These are phyloP conservation scores for Strongylocentrotus purpuratus DNA, from an alignment of 35 echinoderm and acorn worm species.

Conservation along the genomic window DNA sequence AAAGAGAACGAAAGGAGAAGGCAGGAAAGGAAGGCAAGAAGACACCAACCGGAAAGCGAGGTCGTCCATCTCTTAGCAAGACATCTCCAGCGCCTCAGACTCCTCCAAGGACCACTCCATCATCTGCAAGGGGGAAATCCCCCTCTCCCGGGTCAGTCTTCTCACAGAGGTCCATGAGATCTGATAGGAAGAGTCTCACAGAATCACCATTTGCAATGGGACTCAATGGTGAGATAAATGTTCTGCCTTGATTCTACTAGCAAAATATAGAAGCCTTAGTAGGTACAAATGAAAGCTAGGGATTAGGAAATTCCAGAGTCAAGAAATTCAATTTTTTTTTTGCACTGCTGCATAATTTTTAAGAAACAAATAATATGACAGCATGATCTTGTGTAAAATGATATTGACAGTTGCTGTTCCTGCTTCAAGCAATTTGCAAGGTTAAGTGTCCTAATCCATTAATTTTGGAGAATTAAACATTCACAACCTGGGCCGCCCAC, in stretches of 20 bases:
- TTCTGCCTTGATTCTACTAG: not conserved
- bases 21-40: slow-evolving; percentile 52
- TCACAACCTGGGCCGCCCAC: no score
- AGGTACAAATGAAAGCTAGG: no score
- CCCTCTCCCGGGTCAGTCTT: slow-evolving; percentile 55
- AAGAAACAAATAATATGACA: no score
- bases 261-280: no score
- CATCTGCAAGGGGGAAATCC: slow-evolving; percentile 56
- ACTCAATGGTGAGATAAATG: slow-evolving; percentile 69
- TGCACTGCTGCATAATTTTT: no score
- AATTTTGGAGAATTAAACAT: no score
- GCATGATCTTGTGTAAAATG: no score
- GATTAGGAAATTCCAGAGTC: no score
- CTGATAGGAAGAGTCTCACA: slow-evolving; percentile 89
- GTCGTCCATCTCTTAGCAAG: slow-evolving; percentile 69
- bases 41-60: slow-evolving; percentile 63
- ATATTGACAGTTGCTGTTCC: no score
- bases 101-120: slow-evolving; percentile 24
- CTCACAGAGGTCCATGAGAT: slow-evolving; percentile 73
- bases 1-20: slow-evolving; percentile 66
- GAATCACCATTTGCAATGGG: slow-evolving; percentile 94
- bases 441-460: no score
- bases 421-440: no score
- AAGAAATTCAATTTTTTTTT: no score
- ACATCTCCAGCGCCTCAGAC: slow-evolving; percentile 30